These are phyloP conservation scores for Nothoprocta pentlandii DNA, from an alignment of 2,113 vertebrate species.

Conservation along the genomic window DNA sequence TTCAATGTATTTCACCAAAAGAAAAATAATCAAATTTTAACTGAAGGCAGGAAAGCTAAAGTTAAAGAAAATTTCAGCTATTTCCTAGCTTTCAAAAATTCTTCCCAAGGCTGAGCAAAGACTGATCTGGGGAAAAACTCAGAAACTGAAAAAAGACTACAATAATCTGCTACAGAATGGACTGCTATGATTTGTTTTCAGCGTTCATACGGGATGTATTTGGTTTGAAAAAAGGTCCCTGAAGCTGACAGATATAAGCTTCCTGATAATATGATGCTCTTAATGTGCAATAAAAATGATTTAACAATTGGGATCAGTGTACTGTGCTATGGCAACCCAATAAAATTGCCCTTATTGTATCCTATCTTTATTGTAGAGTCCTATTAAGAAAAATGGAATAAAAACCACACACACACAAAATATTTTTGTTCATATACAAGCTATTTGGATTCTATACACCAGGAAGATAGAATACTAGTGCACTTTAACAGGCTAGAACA, in stretches of 20 bases:
- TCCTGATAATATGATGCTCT: conserved; percentile 37
- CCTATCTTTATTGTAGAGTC: not conserved
- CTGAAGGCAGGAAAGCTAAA: not conserved
- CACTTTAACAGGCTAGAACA: not conserved
- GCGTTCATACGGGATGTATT: conserved; percentile 5
- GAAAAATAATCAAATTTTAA: not conserved
- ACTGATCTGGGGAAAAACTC: not conserved
- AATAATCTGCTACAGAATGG: not conserved
- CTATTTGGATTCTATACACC: not conserved
- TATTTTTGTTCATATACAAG: not conserved
- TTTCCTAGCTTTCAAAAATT: not conserved
- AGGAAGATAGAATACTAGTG: not conserved
- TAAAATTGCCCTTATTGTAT: not conserved
- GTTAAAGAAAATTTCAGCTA: not conserved
- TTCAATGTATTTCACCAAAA: not conserved
- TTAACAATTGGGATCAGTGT: conserved; percentile 31
- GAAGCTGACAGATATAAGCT: conserved; percentile 36
- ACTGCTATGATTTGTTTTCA: conserved; percentile 23
- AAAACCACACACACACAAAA: not conserved
- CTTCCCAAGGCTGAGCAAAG: not conserved
- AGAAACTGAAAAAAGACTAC: not conserved
- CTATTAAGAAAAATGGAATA: not conserved
- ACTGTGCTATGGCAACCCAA: not conserved
- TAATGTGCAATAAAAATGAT: conserved; percentile 64
- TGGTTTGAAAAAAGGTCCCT: conserved; percentile 25